Conservation (phyloP, 2,888 invertebrate genomes). For the Macrosiphum euphorbiae region DNA sequence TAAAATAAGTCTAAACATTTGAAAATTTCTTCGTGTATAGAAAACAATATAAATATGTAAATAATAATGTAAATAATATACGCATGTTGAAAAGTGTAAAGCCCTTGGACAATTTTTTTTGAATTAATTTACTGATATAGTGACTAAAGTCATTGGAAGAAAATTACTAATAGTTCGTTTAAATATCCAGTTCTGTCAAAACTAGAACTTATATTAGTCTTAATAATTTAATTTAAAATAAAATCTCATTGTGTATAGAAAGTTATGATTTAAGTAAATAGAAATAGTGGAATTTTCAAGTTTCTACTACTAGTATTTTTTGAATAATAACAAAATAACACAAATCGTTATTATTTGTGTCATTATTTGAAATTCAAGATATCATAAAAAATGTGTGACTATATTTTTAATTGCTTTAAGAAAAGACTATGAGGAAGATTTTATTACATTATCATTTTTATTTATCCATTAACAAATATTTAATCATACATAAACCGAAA, state of each 20-base stretch:
- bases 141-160: neutral
- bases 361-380: too few species aligned
- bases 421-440: neutral
- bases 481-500: neutral
- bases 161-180: neutral
- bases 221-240: too few species aligned
- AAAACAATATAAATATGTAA: too few species aligned
- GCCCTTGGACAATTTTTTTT: neutral
- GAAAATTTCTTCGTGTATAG: too few species aligned
- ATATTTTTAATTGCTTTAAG: too few species aligned
- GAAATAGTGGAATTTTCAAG: neutral
- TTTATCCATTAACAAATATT: neutral
- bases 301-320: too few species aligned
- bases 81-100: neutral
- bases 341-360: too few species aligned
- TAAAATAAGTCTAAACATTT: too few species aligned
- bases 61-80: too few species aligned
- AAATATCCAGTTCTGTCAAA: neutral
- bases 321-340: too few species aligned
- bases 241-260: neutral
- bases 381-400: too few species aligned
- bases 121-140: neutral
- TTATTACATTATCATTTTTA: neutral
- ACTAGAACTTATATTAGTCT: neutral
- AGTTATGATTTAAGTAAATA: neutral